Percentiles rank a stretch among this genome's conserved stretches.
Evolutionary conservation across 2,113 vertebrate genomes (phyloP).

Genomic region (Ailurus styani): DNA sequence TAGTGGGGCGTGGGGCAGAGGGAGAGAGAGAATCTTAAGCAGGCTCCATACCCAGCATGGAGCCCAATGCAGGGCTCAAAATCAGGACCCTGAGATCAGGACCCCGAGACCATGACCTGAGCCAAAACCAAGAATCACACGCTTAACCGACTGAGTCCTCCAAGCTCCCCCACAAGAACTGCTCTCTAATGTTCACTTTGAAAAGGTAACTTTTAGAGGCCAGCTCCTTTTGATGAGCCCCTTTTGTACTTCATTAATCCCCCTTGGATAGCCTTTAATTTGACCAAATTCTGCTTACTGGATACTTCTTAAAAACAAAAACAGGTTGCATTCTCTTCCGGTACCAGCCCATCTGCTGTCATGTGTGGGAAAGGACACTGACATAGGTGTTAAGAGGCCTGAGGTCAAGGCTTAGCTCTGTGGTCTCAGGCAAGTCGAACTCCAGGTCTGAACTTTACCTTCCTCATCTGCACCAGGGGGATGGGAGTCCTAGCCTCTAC

Average conservation of each 20-base stretch:
- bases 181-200: not conserved
- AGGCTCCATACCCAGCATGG: not conserved
- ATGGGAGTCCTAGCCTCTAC: not conserved
- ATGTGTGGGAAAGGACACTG: not conserved
- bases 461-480: not conserved
- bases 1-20: not conserved
- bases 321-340: too few relatives aligned
- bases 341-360: not conserved
- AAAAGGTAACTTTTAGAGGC: not conserved
- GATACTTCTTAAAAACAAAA: constrained; percentile 19
- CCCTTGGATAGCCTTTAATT: not conserved
- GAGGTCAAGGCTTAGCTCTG: not conserved
- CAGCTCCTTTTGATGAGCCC: not conserved
- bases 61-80: not conserved
- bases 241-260: not conserved
- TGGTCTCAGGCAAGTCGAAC: not conserved
- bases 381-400: not conserved
- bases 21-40: not conserved
- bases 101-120: not conserved
- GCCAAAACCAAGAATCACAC: not conserved
- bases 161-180: not conserved
- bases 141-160: not conserved
- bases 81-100: not conserved
- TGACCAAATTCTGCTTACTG: not conserved
- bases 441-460: not conserved